A percentile compares a stretch with the other conserved stretches of the same genome.
Conservation (phyloP, 2,113 vertebrate genomes). For the Nansenia antarctica region DNA sequence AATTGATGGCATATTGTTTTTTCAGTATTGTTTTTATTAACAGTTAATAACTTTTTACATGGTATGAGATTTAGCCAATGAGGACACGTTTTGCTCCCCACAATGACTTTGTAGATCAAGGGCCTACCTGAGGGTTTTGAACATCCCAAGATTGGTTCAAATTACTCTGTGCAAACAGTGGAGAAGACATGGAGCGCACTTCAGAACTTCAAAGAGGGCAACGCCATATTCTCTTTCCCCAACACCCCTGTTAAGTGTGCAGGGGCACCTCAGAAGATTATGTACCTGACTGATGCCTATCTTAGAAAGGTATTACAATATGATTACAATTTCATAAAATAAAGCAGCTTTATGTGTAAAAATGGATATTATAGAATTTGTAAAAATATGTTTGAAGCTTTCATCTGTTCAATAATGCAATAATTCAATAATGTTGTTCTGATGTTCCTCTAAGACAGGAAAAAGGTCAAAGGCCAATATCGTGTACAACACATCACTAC, state of each 20-base stretch:
- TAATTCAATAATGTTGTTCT: background rate
- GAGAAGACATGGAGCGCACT: slow-evolving; percentile 95
- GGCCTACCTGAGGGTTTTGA: slow-evolving; percentile 92
- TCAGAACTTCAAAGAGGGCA: slow-evolving; percentile 90
- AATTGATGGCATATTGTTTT: background rate
- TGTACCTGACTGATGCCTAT: slow-evolving; percentile 92
- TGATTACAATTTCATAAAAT: background rate
- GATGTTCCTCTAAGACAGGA: slow-evolving; percentile 72
- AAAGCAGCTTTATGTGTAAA: too few species aligned
- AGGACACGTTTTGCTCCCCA: background rate
- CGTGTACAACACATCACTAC: slow-evolving; percentile 91
- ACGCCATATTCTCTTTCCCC: slow-evolving; percentile 92
- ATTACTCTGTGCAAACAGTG: slow-evolving; percentile 89
- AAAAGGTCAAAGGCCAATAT: slow-evolving; percentile 88
- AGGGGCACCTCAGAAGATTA: slow-evolving; percentile 97
- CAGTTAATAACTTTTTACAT: background rate
- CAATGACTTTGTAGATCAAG: slow-evolving; percentile 81
- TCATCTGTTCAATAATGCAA: background rate
- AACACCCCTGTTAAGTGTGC: slow-evolving; percentile 95
- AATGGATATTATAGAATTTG: background rate
- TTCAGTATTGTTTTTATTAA: background rate
- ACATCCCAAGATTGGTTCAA: slow-evolving; percentile 91
- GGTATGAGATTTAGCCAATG: background rate
- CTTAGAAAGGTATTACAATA: slow-evolving; percentile 83
- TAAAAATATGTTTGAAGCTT: background rate